These are phyloP conservation scores for Syngnathoides biaculeatus DNA, from an alignment of 2,113 vertebrate genomes.

Conservation along the genomic window DNA sequence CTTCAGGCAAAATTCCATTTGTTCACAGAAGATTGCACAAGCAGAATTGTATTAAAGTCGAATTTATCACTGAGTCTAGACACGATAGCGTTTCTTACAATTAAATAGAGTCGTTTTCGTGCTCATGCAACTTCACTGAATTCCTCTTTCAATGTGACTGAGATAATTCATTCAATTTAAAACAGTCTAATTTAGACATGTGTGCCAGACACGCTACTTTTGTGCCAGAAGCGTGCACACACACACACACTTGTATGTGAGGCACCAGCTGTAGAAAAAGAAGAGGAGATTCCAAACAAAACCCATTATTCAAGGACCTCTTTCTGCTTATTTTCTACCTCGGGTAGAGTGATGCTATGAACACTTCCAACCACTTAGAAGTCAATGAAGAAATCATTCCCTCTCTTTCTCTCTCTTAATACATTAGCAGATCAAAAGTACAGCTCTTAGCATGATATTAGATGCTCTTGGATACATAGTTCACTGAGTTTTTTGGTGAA, in stretches of 20 bases:
- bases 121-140: slow-evolving; percentile 27
- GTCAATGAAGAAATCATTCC: slow-evolving; percentile 56
- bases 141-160: slow-evolving; percentile 45
- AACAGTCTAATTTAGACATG: slow-evolving; percentile 34
- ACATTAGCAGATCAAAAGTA: slow-evolving; percentile 43
- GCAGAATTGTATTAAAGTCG: slow-evolving; percentile 32
- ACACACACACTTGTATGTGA: neutral
- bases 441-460: slow-evolving; percentile 52
- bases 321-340: slow-evolving; percentile 35
- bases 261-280: slow-evolving; percentile 36
- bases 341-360: slow-evolving; percentile 35
- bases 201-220: slow-evolving; percentile 14
- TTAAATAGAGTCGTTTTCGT: slow-evolving; percentile 42
- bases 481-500: slow-evolving; percentile 27
- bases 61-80: slow-evolving; percentile 37
- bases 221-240: neutral
- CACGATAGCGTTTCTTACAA: slow-evolving; percentile 29
- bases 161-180: slow-evolving; percentile 62
- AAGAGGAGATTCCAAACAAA: slow-evolving; percentile 42
- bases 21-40: slow-evolving; percentile 37
- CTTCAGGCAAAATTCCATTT: slow-evolving; percentile 25
- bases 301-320: slow-evolving; percentile 35
- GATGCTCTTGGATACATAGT: slow-evolving; percentile 31
- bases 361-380: slow-evolving; percentile 43
- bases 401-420: slow-evolving; percentile 32